Base-by-base conservation (phyloP, 2,113 vertebrate species). In the Mixornis gularis region DNA sequence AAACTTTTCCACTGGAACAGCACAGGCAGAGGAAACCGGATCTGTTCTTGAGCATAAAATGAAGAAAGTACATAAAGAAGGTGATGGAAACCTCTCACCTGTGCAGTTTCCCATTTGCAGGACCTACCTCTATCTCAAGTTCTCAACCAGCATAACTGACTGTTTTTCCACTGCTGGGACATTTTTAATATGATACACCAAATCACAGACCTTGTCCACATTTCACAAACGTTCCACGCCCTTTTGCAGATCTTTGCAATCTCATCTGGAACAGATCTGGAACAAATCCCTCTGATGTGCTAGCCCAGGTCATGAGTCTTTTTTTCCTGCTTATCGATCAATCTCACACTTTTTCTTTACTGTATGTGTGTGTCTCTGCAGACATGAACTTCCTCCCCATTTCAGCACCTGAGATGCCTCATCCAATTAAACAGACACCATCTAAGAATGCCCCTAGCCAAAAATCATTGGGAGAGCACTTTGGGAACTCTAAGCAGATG, bases 201-300 rank as follows among this genome's bases (percentile, higher is more conserved):
- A 81, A 27, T 2, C 8, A 3, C 4, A 34, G 34, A 27, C 32
- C 51, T 52, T 86, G 32, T 25, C 71, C 52, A 15, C 30, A 22
- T 2, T 20, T 73, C 64, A 43, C 10, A 41, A 25, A 30, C 5
- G 6, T 58, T 80, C 60, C 18, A 46, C 0, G 1, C 3, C 49
- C 16, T 53, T 71, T 43, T 56, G 49, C 44, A 60, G 13, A 43
- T 38, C 43, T 79, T 64, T 41, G 22, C 16, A 62, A 32, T 29
- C 5, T 27, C 15, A 40, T 32, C 15, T 49, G 48, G 24, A 48
- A 49, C 48, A 49, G 48, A 49, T 32, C n/a, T 81, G 30, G 36
- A 72, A 76, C 11, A 77, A 70, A 82, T 13, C 38, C 40, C 17
- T 58, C 12, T 30, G 24, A 52, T 17, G 7, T 24, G 20, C 48